These are phyloP conservation scores for Strix uralensis DNA, from an alignment of 2,113 vertebrate species.

Conservation along the genomic window DNA sequence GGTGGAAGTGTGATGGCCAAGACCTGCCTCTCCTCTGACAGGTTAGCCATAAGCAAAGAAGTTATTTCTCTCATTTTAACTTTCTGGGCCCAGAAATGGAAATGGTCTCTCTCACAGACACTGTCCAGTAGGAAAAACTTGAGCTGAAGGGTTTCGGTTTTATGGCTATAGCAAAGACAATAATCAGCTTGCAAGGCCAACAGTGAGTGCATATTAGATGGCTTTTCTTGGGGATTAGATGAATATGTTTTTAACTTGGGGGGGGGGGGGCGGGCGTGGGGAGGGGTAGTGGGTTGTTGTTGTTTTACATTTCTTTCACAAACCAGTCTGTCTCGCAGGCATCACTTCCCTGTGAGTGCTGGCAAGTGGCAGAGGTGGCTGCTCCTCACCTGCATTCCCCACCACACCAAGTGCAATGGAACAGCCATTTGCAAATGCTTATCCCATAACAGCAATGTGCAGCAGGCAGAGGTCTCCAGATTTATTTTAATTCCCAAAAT, in stretches of 20 bases:
- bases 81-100: not conserved
- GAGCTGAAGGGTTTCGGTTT: not conserved
- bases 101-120: not conserved
- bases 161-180: not conserved
- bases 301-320: not conserved
- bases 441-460: rapidly evolving
- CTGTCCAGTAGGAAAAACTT: not conserved
- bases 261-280: too few species aligned
- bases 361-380: not conserved
- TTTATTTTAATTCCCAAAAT: not conserved
- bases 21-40: not conserved
- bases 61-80: not conserved
- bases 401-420: rapidly evolving
- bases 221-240: not conserved
- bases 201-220: not conserved
- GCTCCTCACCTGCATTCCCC: not conserved
- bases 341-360: not conserved
- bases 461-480: not conserved
- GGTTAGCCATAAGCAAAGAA: not conserved
- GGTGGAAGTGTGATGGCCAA: not conserved
- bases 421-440: not conserved
- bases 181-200: not conserved
- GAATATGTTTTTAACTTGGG: not conserved
- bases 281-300: too few species aligned
- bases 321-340: not conserved